phyloP scores from a whole-genome alignment of 2,888 invertebrate species.

The Megastigmus dorsalis region DNA sequence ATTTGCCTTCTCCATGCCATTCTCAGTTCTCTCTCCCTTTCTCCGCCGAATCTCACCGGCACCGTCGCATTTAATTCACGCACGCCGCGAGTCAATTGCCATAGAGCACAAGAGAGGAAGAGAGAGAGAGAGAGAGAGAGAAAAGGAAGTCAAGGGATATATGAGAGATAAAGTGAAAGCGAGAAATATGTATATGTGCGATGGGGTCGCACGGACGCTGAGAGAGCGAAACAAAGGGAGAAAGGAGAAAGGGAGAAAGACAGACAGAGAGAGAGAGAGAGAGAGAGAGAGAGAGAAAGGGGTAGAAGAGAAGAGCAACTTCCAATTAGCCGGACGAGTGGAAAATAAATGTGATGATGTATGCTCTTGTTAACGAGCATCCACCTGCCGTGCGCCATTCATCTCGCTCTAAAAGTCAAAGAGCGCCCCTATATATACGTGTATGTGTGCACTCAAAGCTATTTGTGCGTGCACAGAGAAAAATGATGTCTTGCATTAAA shows the following conservation, averaged over 20 bases:
- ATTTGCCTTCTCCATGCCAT: too few relatives aligned
- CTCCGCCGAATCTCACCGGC: too few relatives aligned
- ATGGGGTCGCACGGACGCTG: too few relatives aligned
- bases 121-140: not conserved
- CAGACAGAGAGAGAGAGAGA: not conserved
- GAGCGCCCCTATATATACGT: too few relatives aligned
- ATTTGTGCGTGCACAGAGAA: too few relatives aligned
- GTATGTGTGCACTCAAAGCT: too few relatives aligned
- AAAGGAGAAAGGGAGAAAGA: not conserved
- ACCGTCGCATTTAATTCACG: too few relatives aligned
- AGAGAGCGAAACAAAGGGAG: too few relatives aligned
- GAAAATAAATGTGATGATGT: slow-evolving; percentile 16
- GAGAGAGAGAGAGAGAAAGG: not conserved
- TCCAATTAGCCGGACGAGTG: slow-evolving; percentile 8
- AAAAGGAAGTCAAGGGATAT: not conserved
- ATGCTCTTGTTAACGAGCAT: slow-evolving; percentile 4
- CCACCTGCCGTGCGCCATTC: not conserved
- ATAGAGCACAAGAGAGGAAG: not conserved
- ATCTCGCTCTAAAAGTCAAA: not conserved
- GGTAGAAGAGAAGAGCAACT: not conserved
- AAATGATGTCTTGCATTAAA: too few relatives aligned
- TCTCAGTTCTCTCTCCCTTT: too few relatives aligned
- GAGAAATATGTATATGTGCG: too few relatives aligned
- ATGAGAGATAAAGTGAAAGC: not conserved
- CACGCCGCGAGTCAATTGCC: too few relatives aligned